Evolutionary conservation across 2,888 invertebrate species (phyloP).

Genomic region (Prosapia bicincta): DNA sequence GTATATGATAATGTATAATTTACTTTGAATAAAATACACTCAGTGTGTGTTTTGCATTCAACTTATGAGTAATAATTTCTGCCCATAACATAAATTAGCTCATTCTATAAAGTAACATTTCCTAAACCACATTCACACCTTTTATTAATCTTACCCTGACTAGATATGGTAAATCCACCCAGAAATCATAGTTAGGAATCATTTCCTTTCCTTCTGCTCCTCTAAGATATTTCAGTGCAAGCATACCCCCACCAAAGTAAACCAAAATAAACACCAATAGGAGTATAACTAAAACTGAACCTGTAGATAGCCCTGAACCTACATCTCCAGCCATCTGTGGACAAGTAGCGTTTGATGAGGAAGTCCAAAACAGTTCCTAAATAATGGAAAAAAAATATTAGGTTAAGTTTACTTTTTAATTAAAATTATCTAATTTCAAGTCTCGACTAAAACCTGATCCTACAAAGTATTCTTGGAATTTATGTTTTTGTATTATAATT

Average conservation of each 20-base stretch:
- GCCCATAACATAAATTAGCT: too few species aligned
- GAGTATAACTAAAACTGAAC: slow-evolving; percentile 52
- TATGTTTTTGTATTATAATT: too few species aligned
- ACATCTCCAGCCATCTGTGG: neutral
- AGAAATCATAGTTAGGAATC: slow-evolving; percentile 70
- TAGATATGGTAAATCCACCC: slow-evolving; percentile 65
- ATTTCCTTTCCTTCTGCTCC: slow-evolving; percentile 70
- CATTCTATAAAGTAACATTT: too few species aligned
- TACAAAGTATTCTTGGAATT: too few species aligned
- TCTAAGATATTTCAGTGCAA: slow-evolving; percentile 61
- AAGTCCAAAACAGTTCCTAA: neutral
- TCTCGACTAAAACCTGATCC: too few species aligned
- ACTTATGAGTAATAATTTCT: too few species aligned
- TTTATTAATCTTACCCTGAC: slow-evolving; percentile 56
- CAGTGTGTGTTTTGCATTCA: too few species aligned
- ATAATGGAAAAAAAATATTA: neutral
- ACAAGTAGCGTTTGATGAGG: neutral
- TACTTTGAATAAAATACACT: too few species aligned
- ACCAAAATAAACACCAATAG: slow-evolving; percentile 56
- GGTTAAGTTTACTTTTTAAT: too few species aligned
- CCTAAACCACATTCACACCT: too few species aligned
- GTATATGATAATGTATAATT: too few species aligned
- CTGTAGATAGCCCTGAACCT: slow-evolving; percentile 13
- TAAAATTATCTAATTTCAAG: too few species aligned
- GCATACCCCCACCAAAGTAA: slow-evolving; percentile 64